Conservation (phyloP, 2,113 vertebrate species). For the Podilymbus podiceps region DNA sequence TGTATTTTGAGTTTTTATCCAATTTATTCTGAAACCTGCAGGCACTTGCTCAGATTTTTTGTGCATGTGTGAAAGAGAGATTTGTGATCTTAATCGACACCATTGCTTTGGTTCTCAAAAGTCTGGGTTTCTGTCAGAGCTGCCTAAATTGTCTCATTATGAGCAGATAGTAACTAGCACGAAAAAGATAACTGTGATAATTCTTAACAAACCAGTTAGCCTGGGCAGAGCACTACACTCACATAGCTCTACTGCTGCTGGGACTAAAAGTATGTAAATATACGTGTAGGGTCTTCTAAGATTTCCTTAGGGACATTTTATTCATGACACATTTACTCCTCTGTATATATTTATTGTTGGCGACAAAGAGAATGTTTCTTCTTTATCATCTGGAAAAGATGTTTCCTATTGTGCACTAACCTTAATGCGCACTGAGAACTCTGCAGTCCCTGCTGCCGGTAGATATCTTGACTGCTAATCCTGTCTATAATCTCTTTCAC, state of each 20-base stretch:
- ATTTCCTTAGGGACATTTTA: slow-evolving; percentile 32
- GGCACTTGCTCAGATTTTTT: neutral
- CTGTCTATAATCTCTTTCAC: neutral
- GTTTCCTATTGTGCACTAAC: slow-evolving; percentile 1
- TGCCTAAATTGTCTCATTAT: neutral
- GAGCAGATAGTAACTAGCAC: neutral
- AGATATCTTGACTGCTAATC: neutral
- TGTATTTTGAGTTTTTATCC: neutral
- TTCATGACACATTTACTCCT: neutral
- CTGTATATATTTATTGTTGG: neutral
- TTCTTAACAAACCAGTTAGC: neutral
- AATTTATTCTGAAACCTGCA: neutral
- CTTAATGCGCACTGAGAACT: neutral
- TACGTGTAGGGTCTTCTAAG: neutral
- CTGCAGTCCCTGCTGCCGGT: neutral
- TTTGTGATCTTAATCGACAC: neutral
- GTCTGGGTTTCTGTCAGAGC: neutral
- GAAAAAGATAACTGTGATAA: neutral
- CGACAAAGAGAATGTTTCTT: slow-evolving; percentile 9
- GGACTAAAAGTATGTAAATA: slow-evolving; percentile 1
- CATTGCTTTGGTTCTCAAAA: neutral
- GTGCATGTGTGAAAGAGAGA: neutral
- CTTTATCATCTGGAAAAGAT: slow-evolving; percentile 42
- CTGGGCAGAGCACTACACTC: neutral
- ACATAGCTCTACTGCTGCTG: neutral